phyloP scores from a whole-genome alignment of 2,797 vertebrate species.

The Aselliscus stoliczkanus region DNA sequence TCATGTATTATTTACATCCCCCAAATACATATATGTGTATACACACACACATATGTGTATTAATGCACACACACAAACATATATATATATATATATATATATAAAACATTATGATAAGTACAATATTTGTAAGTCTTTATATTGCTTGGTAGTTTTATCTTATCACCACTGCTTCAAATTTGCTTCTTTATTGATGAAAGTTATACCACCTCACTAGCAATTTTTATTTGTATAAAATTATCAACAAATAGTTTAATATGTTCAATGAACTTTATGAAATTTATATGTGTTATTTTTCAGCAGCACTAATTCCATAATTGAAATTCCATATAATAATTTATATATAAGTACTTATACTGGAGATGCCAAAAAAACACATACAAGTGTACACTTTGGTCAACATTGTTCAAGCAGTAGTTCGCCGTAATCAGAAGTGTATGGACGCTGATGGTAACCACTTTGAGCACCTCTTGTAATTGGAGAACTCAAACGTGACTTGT shows the following conservation, averaged over 20 bases:
- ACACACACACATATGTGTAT: too few species aligned
- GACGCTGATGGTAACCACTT: too few species aligned
- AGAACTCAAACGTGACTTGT: too few species aligned
- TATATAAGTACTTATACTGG: not conserved
- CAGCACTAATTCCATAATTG: not conserved
- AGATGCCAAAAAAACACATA: too few species aligned
- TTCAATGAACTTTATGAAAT: conserved; percentile 12
- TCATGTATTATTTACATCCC: not conserved
- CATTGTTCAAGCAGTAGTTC: too few species aligned
- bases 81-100: not conserved
- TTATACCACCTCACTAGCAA: not conserved
- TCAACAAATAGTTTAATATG: not conserved
- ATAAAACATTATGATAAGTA: not conserved
- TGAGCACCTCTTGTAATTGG: too few species aligned
- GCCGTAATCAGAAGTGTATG: too few species aligned
- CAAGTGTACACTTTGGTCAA: too few species aligned
- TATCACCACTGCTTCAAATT: not conserved
- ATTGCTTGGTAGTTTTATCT: not conserved
- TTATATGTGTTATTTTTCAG: not conserved
- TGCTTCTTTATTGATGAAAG: conserved; percentile 4
- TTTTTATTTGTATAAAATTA: not conserved
- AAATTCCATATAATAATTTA: not conserved
- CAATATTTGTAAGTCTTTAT: not conserved
- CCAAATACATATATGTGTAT: not conserved
- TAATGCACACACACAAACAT: too few species aligned